These are phyloP conservation scores for Cyanistes caeruleus DNA, from an alignment of 2,113 vertebrate species.

Conservation along the genomic window DNA sequence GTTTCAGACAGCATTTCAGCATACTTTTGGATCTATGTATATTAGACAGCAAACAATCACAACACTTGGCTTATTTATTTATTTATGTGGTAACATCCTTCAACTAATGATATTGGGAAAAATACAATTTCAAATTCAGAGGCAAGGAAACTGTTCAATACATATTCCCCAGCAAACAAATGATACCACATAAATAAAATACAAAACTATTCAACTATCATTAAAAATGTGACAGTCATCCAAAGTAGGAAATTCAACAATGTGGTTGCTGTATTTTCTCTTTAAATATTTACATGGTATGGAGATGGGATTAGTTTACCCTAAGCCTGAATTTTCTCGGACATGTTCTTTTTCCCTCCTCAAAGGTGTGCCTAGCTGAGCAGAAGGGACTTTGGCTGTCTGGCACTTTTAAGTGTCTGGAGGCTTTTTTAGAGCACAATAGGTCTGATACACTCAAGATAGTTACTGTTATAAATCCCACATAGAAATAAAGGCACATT, in stretches of 20 bases:
- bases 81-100: slow-evolving; percentile 27
- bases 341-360: background rate
- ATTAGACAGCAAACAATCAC: slow-evolving; percentile 31
- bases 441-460: background rate
- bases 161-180: slow-evolving; percentile 51
- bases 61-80: slow-evolving; percentile 48
- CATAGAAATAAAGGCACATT: background rate
- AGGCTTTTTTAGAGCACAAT: background rate
- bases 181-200: slow-evolving; percentile 70
- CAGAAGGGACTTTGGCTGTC: background rate
- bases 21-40: slow-evolving; percentile 8
- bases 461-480: background rate
- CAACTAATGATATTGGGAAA: slow-evolving; percentile 40
- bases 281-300: slow-evolving; percentile 54
- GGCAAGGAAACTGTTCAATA: slow-evolving; percentile 1
- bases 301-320: background rate
- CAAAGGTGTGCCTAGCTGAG: background rate
- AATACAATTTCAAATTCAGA: slow-evolving; percentile 39
- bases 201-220: slow-evolving; percentile 64
- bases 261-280: slow-evolving; percentile 2
- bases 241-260: slow-evolving; percentile 29
- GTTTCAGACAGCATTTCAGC: slow-evolving; percentile 69
- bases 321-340: background rate
- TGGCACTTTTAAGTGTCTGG: background rate
- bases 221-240: slow-evolving; percentile 62